A percentile compares a stretch with the other conserved stretches of the same genome.
These are phyloP conservation scores for Chrosomus eos DNA, from an alignment of 2,797 vertebrate genomes.

Conservation along the genomic window DNA sequence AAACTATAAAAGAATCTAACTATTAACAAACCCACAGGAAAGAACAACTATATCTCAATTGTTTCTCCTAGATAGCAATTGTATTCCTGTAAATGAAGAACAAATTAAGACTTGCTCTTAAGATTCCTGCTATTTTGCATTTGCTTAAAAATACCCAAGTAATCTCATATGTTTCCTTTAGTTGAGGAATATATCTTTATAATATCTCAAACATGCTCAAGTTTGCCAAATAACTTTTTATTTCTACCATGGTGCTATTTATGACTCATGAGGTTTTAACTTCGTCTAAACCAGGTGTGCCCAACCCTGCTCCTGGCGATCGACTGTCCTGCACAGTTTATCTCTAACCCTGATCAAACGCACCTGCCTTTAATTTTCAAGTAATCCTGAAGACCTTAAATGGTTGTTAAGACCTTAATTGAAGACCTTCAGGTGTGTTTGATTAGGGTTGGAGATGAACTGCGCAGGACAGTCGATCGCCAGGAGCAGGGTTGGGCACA, in stretches of 20 bases:
- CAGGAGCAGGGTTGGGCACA: too few relatives aligned
- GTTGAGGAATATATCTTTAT: neutral
- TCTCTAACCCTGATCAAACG: too few relatives aligned
- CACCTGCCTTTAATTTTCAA: too few relatives aligned
- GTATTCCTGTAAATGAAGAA: neutral
- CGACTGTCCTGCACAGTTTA: too few relatives aligned
- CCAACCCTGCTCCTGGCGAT: too few relatives aligned
- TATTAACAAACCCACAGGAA: neutral
- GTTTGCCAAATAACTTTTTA: neutral
- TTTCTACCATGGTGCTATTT: neutral
- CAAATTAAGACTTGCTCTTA: neutral
- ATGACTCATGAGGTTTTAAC: neutral
- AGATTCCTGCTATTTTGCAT: neutral
- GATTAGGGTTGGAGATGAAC: too few relatives aligned
- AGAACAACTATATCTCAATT: neutral
- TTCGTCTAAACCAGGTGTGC: neutral
- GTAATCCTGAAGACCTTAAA: too few relatives aligned
- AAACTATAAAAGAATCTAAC: neutral
- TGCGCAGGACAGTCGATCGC: too few relatives aligned
- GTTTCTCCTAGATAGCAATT: neutral
- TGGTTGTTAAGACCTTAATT: too few relatives aligned
- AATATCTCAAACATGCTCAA: neutral
- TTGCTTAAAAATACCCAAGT: neutral
- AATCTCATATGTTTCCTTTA: neutral
- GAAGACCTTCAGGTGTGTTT: too few relatives aligned